Evolutionary conservation across 2,797 vertebrate genomes (phyloP).

Genomic region (Enteromius trimaculatus): DNA sequence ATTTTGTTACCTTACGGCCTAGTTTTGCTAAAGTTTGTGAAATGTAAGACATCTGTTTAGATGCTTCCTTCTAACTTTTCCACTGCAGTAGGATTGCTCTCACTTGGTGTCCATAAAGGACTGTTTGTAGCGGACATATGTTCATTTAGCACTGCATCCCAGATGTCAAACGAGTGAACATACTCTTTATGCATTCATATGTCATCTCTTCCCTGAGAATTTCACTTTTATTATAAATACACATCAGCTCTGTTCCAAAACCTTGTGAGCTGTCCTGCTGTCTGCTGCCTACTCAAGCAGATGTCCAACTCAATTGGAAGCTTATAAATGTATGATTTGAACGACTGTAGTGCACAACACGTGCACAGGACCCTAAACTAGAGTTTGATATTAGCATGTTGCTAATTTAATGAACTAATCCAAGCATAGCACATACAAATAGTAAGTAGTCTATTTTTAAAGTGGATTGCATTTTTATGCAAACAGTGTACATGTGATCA

Average conservation of each 20-base stretch:
- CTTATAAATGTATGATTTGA: slow-evolving; percentile 17
- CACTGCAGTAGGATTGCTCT: background rate
- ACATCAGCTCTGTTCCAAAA: slow-evolving; percentile 16
- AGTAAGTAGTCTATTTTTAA: background rate
- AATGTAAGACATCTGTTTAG: slow-evolving; percentile 19
- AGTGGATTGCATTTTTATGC: background rate
- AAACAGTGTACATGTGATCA: background rate
- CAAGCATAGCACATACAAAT: background rate
- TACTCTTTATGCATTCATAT: slow-evolving; percentile 1
- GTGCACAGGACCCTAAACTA: background rate
- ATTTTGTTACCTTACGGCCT: slow-evolving; percentile 14
- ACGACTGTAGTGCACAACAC: background rate
- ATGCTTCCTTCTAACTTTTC: slow-evolving; percentile 19
- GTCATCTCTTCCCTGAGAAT: background rate
- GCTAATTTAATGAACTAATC: background rate
- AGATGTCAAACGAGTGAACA: slow-evolving; percentile 1
- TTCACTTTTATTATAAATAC: slow-evolving; percentile 12
- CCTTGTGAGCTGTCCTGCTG: background rate
- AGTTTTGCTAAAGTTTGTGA: slow-evolving; percentile 30
- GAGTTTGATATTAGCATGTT: background rate
- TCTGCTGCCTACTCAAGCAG: slow-evolving; percentile 10
- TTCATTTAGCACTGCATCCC: slow-evolving; percentile 16
- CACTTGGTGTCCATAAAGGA: slow-evolving; percentile 9
- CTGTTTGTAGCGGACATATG: background rate
- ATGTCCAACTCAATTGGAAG: background rate